These are phyloP conservation scores for Boulengerochromis microlepis DNA, from an alignment of 2,113 vertebrate genomes.

Conservation along the genomic window DNA sequence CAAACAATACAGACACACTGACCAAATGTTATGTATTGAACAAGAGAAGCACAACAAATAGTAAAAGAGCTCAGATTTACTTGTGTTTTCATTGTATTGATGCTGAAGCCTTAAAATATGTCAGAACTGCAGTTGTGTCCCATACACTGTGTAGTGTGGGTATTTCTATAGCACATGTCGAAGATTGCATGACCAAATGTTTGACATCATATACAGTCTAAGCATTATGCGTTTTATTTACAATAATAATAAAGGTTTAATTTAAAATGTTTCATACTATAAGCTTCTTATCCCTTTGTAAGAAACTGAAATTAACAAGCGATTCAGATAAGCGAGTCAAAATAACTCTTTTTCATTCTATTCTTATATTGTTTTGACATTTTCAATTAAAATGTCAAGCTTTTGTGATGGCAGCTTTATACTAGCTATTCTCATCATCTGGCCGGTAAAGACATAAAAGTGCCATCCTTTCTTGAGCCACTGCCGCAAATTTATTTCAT, in stretches of 20 bases:
- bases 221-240: not conserved
- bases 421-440: conserved; percentile 5
- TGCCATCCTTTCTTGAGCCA: not conserved
- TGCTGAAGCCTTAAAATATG: not conserved
- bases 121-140: not conserved
- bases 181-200: not conserved
- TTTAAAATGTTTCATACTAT: not conserved
- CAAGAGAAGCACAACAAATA: not conserved
- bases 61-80: not conserved
- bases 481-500: not conserved
- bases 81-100: not conserved
- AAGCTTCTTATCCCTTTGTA: not conserved
- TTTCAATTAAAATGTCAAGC: conserved; percentile 33
- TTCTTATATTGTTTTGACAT: conserved; percentile 7
- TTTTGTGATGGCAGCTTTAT: not conserved
- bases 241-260: not conserved
- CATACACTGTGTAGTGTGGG: not conserved
- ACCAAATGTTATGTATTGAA: not conserved
- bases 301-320: not conserved
- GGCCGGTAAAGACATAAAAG: conserved; percentile 20
- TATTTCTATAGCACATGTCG: not conserved
- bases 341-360: not conserved
- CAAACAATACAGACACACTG: not conserved
- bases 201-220: not conserved
- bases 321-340: not conserved